phyloP scores from a whole-genome alignment of 2,113 vertebrate genomes.

The Rhinolophus sinicus region DNA sequence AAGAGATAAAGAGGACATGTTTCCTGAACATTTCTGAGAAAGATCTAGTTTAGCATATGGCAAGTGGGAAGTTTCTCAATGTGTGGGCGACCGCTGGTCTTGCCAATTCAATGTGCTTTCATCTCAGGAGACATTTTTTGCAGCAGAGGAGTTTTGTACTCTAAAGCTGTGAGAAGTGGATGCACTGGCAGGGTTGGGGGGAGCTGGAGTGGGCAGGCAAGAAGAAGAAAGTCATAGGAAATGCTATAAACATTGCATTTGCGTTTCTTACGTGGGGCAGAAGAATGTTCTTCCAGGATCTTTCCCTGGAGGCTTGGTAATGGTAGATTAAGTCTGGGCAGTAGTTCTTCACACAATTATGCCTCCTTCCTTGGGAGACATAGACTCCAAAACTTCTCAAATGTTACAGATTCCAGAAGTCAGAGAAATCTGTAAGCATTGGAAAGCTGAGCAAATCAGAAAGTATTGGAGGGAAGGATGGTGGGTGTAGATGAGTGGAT shows the following conservation, averaged over 20 bases:
- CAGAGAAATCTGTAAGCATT: not conserved
- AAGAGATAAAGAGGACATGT: not conserved
- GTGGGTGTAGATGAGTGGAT: not conserved
- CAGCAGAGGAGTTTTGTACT: not conserved
- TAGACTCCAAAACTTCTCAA: conserved; percentile 4
- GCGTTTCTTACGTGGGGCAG: not conserved
- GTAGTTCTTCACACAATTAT: not conserved
- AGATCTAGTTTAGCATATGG: not conserved
- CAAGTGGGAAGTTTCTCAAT: not conserved
- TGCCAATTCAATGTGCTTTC: not conserved
- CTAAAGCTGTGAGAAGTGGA: not conserved
- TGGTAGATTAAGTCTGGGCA: not conserved
- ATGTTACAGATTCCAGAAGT: conserved; percentile 6
- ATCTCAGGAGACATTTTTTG: not conserved
- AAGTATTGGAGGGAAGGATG: not conserved
- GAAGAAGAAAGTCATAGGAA: not conserved
- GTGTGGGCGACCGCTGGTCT: not conserved
- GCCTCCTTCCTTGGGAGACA: not conserved
- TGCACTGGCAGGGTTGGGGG: not conserved
- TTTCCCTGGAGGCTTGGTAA: not conserved
- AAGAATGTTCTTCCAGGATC: not conserved
- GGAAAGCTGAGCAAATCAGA: conserved; percentile 25
- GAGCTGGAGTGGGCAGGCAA: not conserved
- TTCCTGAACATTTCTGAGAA: not conserved
- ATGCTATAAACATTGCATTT: not conserved